Conservation (phyloP, 2,113 vertebrate species). For the Choloepus hoffmanni region DNA sequence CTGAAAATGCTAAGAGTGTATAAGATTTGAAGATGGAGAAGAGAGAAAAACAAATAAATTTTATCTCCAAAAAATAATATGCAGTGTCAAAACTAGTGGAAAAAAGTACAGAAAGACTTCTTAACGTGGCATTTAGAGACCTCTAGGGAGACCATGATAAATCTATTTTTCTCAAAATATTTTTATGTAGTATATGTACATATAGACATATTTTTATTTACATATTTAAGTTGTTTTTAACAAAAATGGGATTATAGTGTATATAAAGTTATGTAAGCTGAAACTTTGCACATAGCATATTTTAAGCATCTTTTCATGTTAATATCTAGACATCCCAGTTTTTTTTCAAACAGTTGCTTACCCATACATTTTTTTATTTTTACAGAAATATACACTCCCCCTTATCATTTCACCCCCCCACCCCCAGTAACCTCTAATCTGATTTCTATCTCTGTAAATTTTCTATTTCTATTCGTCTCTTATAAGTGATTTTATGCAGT, state of each 20-base stretch:
- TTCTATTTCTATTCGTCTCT: no score
- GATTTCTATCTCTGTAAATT: no score
- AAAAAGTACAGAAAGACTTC: not conserved
- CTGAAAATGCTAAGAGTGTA: not conserved
- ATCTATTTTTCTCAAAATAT: not conserved
- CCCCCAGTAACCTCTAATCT: no score
- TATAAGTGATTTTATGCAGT: no score
- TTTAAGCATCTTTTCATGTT: not conserved
- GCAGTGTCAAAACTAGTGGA: not conserved
- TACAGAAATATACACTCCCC: no score
- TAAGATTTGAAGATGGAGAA: conserved; percentile 4
- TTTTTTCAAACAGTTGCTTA: no score
- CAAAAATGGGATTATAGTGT: not conserved
- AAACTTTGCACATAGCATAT: not conserved
- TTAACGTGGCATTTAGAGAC: not conserved
- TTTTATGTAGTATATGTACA: not conserved
- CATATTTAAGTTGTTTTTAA: not conserved
- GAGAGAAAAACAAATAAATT: not conserved
- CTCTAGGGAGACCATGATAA: not conserved
- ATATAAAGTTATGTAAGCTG: conserved; percentile 15
- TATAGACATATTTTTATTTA: conserved; percentile 12
- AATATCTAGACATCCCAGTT: not conserved
- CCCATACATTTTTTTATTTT: no score
- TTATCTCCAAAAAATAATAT: not conserved
- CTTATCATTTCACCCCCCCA: no score